Conservation (phyloP, 2,797 vertebrate species). For the Chlorospingus flavigularis region DNA sequence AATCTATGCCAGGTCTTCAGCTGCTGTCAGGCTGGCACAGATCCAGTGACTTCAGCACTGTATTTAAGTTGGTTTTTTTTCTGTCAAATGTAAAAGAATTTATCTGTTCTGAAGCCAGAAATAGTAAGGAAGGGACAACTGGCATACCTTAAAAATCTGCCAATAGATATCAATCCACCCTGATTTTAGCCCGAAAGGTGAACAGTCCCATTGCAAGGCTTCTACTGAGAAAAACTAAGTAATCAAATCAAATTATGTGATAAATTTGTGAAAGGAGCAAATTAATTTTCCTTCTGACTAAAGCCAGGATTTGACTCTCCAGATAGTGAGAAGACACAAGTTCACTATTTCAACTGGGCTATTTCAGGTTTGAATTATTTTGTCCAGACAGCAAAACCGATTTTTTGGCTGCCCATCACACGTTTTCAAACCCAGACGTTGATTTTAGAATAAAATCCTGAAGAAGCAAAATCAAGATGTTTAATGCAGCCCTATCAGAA, state of each 20-base stretch:
- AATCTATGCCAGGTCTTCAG: neutral
- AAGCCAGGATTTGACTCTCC: neutral
- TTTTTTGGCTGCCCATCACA: slow-evolving; percentile 4
- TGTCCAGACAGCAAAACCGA: neutral
- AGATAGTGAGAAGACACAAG: neutral
- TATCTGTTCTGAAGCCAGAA: neutral
- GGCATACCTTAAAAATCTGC: neutral
- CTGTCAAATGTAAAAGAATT: too few relatives aligned
- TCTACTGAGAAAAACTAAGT: neutral
- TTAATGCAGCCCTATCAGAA: neutral
- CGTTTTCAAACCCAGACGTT: neutral
- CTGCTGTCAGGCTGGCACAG: neutral
- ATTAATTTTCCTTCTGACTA: neutral
- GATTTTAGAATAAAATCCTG: neutral
- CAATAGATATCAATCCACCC: neutral
- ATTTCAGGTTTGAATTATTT: slow-evolving; percentile 22
- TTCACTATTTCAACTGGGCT: neutral
- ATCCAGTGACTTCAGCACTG: neutral
- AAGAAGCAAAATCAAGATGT: neutral
- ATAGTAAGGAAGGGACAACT: neutral
- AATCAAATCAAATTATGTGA: neutral
- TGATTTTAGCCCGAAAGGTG: neutral
- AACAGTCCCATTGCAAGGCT: neutral
- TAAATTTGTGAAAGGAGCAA: neutral
- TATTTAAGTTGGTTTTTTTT: neutral